Percentiles rank a stretch among this genome's conserved stretches.
These are phyloP conservation scores for Oryzias dopingdopingensis DNA, from an alignment of 2,797 vertebrate species.

Conservation along the genomic window DNA sequence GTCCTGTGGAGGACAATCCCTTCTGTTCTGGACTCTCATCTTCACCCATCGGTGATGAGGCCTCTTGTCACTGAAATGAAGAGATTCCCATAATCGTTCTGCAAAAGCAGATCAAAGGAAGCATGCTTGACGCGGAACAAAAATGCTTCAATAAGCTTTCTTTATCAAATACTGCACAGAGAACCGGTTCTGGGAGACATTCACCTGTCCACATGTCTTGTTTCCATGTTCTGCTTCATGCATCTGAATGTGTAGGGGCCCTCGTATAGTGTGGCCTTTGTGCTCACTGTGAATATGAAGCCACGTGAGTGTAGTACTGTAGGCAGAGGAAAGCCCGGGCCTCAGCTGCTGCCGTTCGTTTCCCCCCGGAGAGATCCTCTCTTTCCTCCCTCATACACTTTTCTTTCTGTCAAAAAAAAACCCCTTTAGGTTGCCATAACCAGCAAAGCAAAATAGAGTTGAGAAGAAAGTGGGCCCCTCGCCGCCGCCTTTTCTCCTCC, in stretches of 20 bases:
- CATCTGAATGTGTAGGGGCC: conserved; percentile 52
- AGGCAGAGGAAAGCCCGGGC: conserved; percentile 62
- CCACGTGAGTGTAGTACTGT: conserved; percentile 53
- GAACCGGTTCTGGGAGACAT: conserved; percentile 1
- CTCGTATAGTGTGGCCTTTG: conserved; percentile 57
- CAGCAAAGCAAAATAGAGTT: conserved; percentile 23
- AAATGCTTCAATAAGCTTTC: too few species aligned
- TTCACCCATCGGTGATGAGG: conserved; percentile 3
- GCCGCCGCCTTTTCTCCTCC: conserved; percentile 39
- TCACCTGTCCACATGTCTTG: conserved; percentile 36
- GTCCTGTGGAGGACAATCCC: too few species aligned
- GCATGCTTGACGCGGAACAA: too few species aligned
- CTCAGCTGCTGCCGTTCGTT: conserved; percentile 68
- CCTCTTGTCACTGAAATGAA: too few species aligned
- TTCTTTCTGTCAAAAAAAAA: conserved; percentile 31
- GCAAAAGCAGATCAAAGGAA: too few species aligned
- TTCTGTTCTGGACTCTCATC: conserved; percentile 6
- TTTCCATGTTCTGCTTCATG: conserved; percentile 47
- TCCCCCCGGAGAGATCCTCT: conserved; percentile 40
- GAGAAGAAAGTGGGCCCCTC: conserved; percentile 42
- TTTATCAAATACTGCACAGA: too few species aligned
- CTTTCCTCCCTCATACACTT: conserved; percentile 39
- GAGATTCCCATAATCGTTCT: too few species aligned
- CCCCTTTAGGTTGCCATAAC: conserved; percentile 38
- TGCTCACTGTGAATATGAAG: conserved; percentile 54